These are phyloP conservation scores for Cheumatopsyche charites DNA, from an alignment of 1,140 invertebrate genomes.

Conservation along the genomic window DNA sequence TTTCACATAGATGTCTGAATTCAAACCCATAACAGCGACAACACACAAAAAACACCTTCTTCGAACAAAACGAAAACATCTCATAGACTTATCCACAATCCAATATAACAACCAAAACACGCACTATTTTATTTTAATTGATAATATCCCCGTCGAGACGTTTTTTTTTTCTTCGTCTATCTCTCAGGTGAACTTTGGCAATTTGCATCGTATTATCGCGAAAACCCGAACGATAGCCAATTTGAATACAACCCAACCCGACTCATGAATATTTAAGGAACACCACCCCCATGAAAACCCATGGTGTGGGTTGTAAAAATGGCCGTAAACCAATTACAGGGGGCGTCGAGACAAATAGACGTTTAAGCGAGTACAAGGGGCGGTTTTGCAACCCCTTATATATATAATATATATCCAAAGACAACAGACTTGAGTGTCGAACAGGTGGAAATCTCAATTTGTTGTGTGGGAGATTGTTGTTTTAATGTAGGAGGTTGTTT, in stretches of 20 bases:
- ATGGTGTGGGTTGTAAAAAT: background rate
- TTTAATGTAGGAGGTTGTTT: too few species aligned
- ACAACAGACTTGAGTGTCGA: background rate
- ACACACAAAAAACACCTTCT: too few species aligned
- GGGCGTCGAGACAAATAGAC: background rate
- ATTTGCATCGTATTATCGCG: too few species aligned
- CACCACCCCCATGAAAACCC: background rate
- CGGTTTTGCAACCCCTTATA: background rate
- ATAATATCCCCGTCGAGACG: too few species aligned
- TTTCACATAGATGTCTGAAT: too few species aligned
- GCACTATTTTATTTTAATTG: too few species aligned
- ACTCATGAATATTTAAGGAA: slow-evolving; percentile 5
- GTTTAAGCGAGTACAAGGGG: background rate
- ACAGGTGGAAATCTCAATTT: background rate
- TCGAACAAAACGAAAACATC: too few species aligned
- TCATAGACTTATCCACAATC: too few species aligned
- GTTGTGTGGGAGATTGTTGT: background rate
- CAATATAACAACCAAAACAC: too few species aligned
- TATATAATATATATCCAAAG: background rate
- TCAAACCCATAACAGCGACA: too few species aligned
- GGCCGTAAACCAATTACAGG: slow-evolving; percentile 2
- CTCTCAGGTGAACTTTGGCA: too few species aligned
- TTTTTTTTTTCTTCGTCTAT: too few species aligned
- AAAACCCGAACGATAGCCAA: background rate
- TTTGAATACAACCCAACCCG: slow-evolving; percentile 2